A percentile compares a stretch with the other conserved stretches of the same genome.
These are phyloP conservation scores for Pachliopta kotzebuea DNA, from an alignment of 2,888 invertebrate species.

Conservation along the genomic window DNA sequence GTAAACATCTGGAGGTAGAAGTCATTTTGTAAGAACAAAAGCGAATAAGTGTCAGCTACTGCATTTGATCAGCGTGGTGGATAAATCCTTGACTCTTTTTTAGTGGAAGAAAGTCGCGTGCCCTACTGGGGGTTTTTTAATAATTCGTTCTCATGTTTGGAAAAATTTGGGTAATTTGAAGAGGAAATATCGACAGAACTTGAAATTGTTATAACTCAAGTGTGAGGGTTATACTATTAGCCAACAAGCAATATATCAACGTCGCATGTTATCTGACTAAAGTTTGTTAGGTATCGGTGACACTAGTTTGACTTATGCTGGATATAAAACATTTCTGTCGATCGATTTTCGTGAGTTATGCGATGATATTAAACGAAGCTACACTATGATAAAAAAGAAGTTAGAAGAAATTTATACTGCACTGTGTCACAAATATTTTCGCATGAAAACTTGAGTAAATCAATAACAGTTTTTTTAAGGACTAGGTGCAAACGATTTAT, in stretches of 20 bases:
- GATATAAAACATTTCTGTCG: conserved; percentile 1
- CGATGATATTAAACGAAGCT: neutral
- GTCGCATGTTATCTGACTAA: conserved; percentile 22
- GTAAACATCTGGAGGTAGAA: too few relatives aligned
- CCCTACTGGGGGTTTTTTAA: too few relatives aligned
- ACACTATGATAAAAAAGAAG: conserved; percentile 4
- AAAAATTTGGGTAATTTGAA: neutral
- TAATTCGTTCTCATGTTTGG: too few relatives aligned
- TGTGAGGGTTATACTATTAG: conserved; percentile 8
- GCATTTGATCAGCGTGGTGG: too few relatives aligned
- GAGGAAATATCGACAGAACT: neutral
- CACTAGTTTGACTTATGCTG: conserved; percentile 1
- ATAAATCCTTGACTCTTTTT: too few relatives aligned
- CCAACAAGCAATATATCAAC: conserved; percentile 27
- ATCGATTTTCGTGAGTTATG: neutral
- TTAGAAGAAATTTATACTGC: neutral
- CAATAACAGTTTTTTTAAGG: too few relatives aligned
- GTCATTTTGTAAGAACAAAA: too few relatives aligned
- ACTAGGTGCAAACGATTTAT: too few relatives aligned
- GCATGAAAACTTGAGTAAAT: too few relatives aligned
- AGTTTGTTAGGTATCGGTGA: conserved; percentile 23
- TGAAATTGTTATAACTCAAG: conserved; percentile 6
- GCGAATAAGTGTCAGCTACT: too few relatives aligned
- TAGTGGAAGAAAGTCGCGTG: too few relatives aligned
- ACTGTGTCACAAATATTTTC: neutral